These are phyloP conservation scores for Danaus chrysippus DNA, from an alignment of 2,888 invertebrate species.

Conservation along the genomic window DNA sequence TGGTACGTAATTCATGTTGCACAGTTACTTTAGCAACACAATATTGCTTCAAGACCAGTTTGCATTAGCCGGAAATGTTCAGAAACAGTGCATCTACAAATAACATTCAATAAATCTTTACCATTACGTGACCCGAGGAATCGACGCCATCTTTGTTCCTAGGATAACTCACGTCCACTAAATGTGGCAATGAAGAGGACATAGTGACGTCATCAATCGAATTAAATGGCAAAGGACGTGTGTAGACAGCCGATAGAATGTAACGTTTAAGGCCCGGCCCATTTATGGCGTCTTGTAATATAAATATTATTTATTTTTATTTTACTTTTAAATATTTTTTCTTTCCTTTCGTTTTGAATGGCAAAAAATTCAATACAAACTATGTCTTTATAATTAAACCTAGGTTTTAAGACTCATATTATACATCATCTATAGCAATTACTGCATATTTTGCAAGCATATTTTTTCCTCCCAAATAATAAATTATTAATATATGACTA, in stretches of 20 bases:
- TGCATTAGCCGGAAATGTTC: constrained; percentile 14
- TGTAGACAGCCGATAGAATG: constrained; percentile 42
- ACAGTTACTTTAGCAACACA: constrained; percentile 4
- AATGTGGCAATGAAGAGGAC: constrained; percentile 48
- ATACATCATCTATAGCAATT: no score
- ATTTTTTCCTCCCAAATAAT: no score
- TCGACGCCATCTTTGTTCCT: constrained; percentile 12
- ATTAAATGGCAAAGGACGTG: constrained; percentile 53
- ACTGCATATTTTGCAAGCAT: no score
- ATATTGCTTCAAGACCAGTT: constrained; percentile 6
- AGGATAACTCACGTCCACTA: constrained; percentile 40
- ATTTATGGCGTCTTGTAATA: constrained; percentile 4
- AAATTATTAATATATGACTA: no score
- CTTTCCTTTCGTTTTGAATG: no score
- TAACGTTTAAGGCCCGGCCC: constrained; percentile 20
- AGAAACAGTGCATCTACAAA: constrained; percentile 9
- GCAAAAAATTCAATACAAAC: no score
- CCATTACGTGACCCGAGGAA: constrained; percentile 17
- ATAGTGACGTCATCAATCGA: constrained; percentile 60
- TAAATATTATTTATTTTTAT: no score
- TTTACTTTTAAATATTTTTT: no score
- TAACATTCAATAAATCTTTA: constrained; percentile 10
- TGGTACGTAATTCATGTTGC: constrained; percentile 1
- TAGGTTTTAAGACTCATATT: no score
- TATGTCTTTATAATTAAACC: no score